phyloP scores from a whole-genome alignment of 2,113 vertebrate genomes.

The Tychaedon coryphoeus region DNA sequence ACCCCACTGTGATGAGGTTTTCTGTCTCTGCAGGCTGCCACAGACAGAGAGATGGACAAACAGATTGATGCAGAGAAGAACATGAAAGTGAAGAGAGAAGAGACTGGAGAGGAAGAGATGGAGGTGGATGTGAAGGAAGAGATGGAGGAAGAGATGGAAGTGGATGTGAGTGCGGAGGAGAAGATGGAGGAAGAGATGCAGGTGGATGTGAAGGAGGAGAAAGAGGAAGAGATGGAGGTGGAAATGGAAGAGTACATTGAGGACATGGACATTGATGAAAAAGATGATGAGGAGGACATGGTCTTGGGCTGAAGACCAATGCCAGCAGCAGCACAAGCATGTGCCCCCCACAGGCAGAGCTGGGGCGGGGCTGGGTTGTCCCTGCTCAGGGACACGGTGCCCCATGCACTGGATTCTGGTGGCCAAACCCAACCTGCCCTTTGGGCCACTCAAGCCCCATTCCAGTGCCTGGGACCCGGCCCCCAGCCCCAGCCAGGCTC shows the following conservation, averaged over 20 bases:
- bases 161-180: too few relatives aligned
- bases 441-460: too few relatives aligned
- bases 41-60: background rate
- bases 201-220: background rate
- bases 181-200: background rate
- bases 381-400: background rate
- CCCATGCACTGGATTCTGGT: background rate
- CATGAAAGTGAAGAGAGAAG: background rate
- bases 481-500: background rate
- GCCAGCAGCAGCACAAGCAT: background rate
- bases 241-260: fast-evolving
- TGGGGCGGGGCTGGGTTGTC: background rate
- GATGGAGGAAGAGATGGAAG: too few relatives aligned
- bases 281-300: background rate
- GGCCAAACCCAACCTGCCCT: background rate
- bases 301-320: background rate
- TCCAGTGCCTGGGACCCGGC: background rate
- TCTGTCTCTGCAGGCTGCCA: background rate
- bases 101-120: background rate
- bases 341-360: background rate
- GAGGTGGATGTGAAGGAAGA: too few relatives aligned
- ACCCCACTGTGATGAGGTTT: background rate
- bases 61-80: fast-evolving
- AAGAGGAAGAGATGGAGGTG: background rate
- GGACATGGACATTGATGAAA: background rate